These are phyloP conservation scores for Pseudopleuronectes americanus DNA, from an alignment of 2,797 vertebrate species.

Conservation along the genomic window DNA sequence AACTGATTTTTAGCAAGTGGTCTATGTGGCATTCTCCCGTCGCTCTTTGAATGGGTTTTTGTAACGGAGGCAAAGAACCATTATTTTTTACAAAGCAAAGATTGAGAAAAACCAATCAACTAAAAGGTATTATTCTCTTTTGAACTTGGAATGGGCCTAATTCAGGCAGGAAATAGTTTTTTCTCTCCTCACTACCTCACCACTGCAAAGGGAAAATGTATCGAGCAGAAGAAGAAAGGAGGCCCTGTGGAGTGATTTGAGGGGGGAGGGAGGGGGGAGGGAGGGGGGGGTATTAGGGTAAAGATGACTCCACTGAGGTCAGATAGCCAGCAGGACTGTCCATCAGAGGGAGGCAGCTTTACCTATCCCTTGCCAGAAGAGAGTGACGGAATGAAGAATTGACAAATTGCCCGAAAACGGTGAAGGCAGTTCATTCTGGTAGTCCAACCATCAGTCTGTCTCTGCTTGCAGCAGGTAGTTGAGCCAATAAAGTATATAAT, in stretches of 20 bases:
- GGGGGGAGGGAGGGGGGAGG: slow-evolving; percentile 18
- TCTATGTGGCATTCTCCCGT: slow-evolving; percentile 49
- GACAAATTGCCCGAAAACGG: slow-evolving; percentile 79
- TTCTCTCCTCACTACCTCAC: slow-evolving; percentile 20
- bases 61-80: slow-evolving; percentile 31
- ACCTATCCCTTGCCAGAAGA: slow-evolving; percentile 60
- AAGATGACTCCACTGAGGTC: slow-evolving; percentile 57
- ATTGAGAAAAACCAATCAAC: slow-evolving; percentile 25
- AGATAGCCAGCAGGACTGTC: slow-evolving; percentile 57
- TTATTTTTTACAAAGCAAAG: slow-evolving; percentile 58
- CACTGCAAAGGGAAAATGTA: slow-evolving; percentile 41
- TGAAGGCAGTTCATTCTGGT: slow-evolving; percentile 80
- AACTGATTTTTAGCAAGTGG: slow-evolving; percentile 56
- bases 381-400: slow-evolving; percentile 79
- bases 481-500: slow-evolving; percentile 78
- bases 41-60: slow-evolving; percentile 48
- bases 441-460: slow-evolving; percentile 78
- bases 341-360: slow-evolving; percentile 66
- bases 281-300: slow-evolving; percentile 41
- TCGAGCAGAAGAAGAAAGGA: slow-evolving; percentile 8
- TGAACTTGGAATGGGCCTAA: slow-evolving; percentile 50
- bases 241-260: slow-evolving; percentile 11
- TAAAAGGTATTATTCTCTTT: slow-evolving; percentile 53
- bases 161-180: slow-evolving; percentile 50
- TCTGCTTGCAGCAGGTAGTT: slow-evolving; percentile 74